Evolutionary conservation across 2,888 invertebrate genomes (phyloP).

Genomic region (Ectemnius continuus): DNA sequence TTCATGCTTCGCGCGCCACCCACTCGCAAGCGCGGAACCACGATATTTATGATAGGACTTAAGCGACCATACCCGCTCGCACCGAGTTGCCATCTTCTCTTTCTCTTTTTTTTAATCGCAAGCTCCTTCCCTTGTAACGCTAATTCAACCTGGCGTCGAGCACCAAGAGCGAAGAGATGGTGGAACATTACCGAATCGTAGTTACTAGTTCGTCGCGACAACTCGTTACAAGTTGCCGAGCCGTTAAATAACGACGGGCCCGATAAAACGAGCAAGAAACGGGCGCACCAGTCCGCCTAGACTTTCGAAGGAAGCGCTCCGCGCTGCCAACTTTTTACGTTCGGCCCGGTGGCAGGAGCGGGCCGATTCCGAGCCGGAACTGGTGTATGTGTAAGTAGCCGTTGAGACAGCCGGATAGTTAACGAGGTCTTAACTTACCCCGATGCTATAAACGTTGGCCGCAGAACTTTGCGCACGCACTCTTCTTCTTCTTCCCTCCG

Average conservation of each 20-base stretch:
- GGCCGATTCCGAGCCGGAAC: slow-evolving; percentile 35
- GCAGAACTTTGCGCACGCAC: slow-evolving; percentile 64
- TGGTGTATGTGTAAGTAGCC: slow-evolving; percentile 6
- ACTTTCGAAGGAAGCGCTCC: slow-evolving; percentile 7
- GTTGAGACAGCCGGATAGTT: slow-evolving; percentile 40
- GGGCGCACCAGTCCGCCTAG: background rate
- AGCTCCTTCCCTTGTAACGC: slow-evolving; percentile 12
- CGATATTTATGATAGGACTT: slow-evolving; percentile 54
- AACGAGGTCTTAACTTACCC: slow-evolving; percentile 74
- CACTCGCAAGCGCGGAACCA: slow-evolving; percentile 41
- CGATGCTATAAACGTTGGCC: slow-evolving; percentile 73
- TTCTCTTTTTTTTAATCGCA: background rate
- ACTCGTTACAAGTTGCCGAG: slow-evolving; percentile 32
- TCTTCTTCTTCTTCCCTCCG: slow-evolving; percentile 44
- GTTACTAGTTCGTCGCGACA: slow-evolving; percentile 23
- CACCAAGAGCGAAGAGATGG: background rate
- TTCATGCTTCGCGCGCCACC: slow-evolving; percentile 60
- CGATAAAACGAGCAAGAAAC: slow-evolving; percentile 12
- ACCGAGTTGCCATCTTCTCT: background rate
- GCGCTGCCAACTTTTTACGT: slow-evolving; percentile 14
- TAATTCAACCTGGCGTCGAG: slow-evolving; percentile 22
- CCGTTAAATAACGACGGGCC: slow-evolving; percentile 29
- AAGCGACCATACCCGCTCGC: slow-evolving; percentile 37
- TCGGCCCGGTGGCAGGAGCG: slow-evolving; percentile 2
- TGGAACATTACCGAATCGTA: slow-evolving; percentile 24